phyloP scores from a whole-genome alignment of 2,113 vertebrate species.

The Gopherus flavomarginatus region DNA sequence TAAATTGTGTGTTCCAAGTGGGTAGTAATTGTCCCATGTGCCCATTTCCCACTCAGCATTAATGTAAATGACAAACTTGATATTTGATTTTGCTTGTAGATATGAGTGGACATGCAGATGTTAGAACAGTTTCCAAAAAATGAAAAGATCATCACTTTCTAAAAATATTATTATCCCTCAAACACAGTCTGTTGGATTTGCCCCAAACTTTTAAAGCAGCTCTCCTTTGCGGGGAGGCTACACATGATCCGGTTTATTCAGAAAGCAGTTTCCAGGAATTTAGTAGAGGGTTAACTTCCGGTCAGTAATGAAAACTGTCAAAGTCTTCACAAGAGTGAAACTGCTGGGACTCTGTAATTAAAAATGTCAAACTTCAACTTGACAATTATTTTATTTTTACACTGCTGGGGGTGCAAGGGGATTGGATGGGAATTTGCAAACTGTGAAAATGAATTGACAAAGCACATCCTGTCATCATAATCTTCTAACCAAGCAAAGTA shows the following conservation, averaged over 20 bases:
- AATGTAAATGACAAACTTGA: background rate
- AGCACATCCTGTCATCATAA: slow-evolving; percentile 22
- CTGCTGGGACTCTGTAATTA: background rate
- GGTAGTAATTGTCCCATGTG: background rate
- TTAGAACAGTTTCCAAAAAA: background rate
- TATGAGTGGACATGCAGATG: background rate
- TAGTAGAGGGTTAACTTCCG: background rate
- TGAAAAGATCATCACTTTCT: background rate
- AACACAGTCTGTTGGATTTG: background rate
- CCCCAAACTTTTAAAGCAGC: background rate
- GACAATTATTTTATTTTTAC: background rate
- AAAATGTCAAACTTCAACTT: background rate
- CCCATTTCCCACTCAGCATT: background rate
- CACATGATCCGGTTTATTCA: background rate
- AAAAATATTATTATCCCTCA: background rate
- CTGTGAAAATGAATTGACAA: slow-evolving; percentile 1
- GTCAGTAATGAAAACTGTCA: background rate
- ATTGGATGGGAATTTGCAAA: background rate
- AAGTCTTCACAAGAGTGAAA: background rate
- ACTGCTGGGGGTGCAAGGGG: background rate
- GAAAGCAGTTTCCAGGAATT: background rate
- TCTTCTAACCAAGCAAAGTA: slow-evolving; percentile 11
- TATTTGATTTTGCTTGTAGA: background rate
- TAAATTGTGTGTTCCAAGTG: background rate
- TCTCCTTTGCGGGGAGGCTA: background rate